phyloP scores from a whole-genome alignment of 2,888 invertebrate genomes.

The Ceriagrion tenellum region DNA sequence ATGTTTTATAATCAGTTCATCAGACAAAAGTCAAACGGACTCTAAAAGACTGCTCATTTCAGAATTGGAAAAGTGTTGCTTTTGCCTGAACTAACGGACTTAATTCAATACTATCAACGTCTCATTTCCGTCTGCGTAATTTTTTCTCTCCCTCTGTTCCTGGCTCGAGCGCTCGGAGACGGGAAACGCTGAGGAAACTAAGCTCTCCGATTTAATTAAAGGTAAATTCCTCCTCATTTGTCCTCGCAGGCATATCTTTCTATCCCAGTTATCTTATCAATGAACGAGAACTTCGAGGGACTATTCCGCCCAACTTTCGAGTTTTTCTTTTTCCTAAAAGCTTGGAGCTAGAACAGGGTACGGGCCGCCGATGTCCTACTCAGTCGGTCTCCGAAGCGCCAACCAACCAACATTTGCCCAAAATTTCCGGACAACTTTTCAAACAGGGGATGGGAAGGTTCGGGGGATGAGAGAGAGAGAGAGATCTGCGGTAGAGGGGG shows the following conservation, averaged over 20 bases:
- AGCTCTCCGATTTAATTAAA: background rate
- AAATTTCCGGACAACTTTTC: constrained; percentile 3
- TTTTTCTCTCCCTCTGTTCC: background rate
- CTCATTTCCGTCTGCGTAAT: background rate
- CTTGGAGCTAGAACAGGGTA: background rate
- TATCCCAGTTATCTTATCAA: background rate
- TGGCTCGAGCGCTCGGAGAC: background rate
- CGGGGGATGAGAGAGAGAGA: background rate
- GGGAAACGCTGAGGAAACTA: background rate
- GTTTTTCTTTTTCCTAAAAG: background rate
- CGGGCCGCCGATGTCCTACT: background rate
- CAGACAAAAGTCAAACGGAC: background rate
- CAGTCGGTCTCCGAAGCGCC: background rate
- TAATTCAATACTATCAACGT: background rate
- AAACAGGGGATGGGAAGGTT: background rate
- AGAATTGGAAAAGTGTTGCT: background rate
- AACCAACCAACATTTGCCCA: constrained; percentile 5
- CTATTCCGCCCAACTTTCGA: background rate
- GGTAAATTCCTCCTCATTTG: background rate
- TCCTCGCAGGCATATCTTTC: background rate
- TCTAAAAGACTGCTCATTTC: background rate
- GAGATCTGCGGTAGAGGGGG: background rate
- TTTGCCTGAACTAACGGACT: background rate
- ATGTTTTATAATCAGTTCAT: no score
- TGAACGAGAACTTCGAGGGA: background rate